phyloP scores from a whole-genome alignment of 2,113 vertebrate genomes.

The Cyrtonyx montezumae region DNA sequence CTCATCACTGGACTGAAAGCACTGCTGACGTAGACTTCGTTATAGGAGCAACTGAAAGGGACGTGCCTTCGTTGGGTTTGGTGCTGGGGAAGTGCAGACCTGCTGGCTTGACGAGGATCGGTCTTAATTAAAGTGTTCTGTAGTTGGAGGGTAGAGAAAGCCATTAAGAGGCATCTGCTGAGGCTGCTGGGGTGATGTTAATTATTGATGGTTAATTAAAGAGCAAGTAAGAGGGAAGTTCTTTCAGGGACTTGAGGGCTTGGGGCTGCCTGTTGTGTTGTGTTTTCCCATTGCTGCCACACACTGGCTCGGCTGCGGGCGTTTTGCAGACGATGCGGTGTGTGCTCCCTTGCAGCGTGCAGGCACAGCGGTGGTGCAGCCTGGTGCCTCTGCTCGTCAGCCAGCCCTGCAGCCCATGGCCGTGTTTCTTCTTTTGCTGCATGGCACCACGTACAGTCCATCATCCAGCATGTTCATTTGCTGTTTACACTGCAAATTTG shows the following conservation, averaged over 20 bases:
- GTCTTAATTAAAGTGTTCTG: fast-evolving
- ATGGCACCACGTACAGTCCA: not conserved
- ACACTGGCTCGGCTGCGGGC: fast-evolving
- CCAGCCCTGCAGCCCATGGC: fast-evolving
- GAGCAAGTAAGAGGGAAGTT: not conserved
- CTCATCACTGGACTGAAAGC: not conserved
- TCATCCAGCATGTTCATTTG: fast-evolving
- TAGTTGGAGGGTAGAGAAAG: fast-evolving
- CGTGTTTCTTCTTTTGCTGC: not conserved
- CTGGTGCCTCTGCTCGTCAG: fast-evolving
- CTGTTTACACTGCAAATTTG: fast-evolving
- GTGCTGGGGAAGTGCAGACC: fast-evolving
- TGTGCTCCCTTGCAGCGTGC: fast-evolving
- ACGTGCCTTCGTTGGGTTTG: not conserved
- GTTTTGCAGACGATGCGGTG: fast-evolving
- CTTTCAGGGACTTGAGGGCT: fast-evolving
- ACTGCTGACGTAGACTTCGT: too few relatives aligned
- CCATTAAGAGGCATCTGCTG: not conserved
- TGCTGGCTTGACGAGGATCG: fast-evolving
- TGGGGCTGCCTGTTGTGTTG: too few relatives aligned
- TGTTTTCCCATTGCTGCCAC: fast-evolving
- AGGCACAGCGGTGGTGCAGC: not conserved
- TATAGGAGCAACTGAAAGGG: not conserved
- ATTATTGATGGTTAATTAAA: not conserved
- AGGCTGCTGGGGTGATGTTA: not conserved